Conservation (phyloP, 1,140 invertebrate genomes). For the Nasonia vitripennis region DNA sequence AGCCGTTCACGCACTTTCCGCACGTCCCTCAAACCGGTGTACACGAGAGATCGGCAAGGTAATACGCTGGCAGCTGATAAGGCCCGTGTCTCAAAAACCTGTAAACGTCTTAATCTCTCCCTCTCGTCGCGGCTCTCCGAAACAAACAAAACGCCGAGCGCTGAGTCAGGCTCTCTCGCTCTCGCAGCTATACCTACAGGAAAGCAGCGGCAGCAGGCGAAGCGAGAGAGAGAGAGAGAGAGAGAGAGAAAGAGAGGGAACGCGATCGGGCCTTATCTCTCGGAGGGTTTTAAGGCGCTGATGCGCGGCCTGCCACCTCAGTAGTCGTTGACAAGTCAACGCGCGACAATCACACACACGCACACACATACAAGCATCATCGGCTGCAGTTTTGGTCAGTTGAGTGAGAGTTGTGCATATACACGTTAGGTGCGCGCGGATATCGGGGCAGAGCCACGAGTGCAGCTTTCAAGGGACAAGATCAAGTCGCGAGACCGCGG, state of each 20-base stretch:
- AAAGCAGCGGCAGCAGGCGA: background rate
- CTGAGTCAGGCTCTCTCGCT: background rate
- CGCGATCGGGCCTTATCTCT: conserved; percentile 27
- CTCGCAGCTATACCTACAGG: background rate
- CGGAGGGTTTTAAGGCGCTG: conserved; percentile 49
- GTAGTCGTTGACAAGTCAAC: background rate
- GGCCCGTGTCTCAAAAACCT: background rate
- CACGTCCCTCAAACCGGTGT: too few relatives aligned
- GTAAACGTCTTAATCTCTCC: background rate
- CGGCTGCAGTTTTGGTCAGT: background rate
- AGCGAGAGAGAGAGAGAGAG: background rate
- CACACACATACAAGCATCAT: background rate
- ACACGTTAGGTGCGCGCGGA: background rate
- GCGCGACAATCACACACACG: background rate
- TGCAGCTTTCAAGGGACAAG: background rate
- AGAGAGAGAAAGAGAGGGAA: background rate
- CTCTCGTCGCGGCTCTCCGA: background rate
- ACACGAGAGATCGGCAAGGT: background rate
- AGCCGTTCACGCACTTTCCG: too few relatives aligned
- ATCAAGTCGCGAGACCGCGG: background rate
- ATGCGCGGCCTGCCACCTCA: conserved; percentile 26
- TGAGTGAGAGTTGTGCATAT: background rate
- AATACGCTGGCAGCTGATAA: background rate
- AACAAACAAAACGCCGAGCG: background rate
- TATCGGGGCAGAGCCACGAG: background rate